Evolutionary conservation across 2,888 invertebrate genomes (phyloP).

Genomic region (Dolichomitus sp.): DNA sequence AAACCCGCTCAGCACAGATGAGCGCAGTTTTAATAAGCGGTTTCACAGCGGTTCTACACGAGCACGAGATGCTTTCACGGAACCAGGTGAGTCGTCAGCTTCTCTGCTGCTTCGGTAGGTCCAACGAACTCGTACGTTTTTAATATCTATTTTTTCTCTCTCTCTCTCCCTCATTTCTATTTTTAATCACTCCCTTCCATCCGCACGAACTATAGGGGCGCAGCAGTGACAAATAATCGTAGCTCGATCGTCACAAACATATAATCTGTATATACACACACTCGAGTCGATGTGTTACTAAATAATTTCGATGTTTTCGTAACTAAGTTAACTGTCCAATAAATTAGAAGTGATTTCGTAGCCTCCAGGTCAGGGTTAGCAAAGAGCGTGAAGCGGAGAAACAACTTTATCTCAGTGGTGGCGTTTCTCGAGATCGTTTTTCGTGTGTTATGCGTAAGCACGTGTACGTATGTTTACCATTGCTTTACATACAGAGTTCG

Average conservation of each 20-base stretch:
- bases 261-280: neutral
- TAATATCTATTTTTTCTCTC: neutral
- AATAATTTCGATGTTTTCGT: conserved; percentile 61
- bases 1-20: conserved; percentile 57
- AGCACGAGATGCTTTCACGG: conserved; percentile 23
- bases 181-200: neutral
- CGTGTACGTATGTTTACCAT: neutral
- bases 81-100: conserved; percentile 17
- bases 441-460: neutral
- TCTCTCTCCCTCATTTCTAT: neutral
- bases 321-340: conserved; percentile 66
- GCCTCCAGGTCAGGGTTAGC: conserved; percentile 71
- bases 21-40: conserved; percentile 60
- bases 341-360: conserved; percentile 72
- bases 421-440: conserved; percentile 24
- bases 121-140: conserved; percentile 34
- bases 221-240: neutral
- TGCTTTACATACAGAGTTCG: neutral
- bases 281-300: conserved; percentile 31
- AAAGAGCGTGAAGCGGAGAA: conserved; percentile 53
- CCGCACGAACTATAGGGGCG: neutral
- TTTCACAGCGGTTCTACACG: conserved; percentile 5
- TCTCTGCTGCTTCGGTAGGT: conserved; percentile 17
- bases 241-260: neutral
- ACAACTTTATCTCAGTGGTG: conserved; percentile 65